Evolutionary conservation across 2,797 vertebrate genomes (phyloP), one percentile per base, ranked within the genome.

Genomic region (Anguilla pacifica): DNA sequence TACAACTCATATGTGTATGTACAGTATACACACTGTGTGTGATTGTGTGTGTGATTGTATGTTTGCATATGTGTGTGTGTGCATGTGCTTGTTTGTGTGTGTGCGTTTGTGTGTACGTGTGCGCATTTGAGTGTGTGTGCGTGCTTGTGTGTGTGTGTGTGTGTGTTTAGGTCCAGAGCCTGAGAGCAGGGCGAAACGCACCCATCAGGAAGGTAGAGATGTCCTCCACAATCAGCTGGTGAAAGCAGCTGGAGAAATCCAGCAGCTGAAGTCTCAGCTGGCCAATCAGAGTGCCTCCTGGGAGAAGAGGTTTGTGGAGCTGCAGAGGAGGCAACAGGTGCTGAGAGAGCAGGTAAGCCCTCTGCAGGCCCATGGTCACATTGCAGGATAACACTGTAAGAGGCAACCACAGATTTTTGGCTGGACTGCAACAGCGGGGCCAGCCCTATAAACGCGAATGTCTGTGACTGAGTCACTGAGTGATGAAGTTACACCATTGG

Each of bases 211-310:
- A 61, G 92, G 83, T 0, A 92, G 89, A 17, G 81, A 89, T 5
- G 89, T 86, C 74, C 92, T 96, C 57, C 92, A 94, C 25, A 93
- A 91, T 57, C 93, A 96, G 91, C 92, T 98, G 77, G 90, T 93
- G 55, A 96, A 92, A 0, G 95, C 96, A 10, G 96, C 98, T 90
- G 94, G 90, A 0, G 96, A 97, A 0, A 94, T 97, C 0, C 92
- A 94, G 85, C 95, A 94, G 6, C 93, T 97, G 46, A 97, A 96
- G 93, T 94, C 94, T 0, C 95, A 95, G 88, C 90, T 97, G 4
- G 89, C 90, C 22, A 93, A 93, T 84, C 95, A 97, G 86, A 95
- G 92, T 86, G 91, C 92, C 83, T 93, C 94, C 72, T 97, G 96
- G 96, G 95, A 96, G 84, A 91, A 87, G 87, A 93, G 93, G 89